These are phyloP conservation scores for Phenacoccus solenopsis DNA, from an alignment of 1,140 invertebrate genomes.

Conservation along the genomic window DNA sequence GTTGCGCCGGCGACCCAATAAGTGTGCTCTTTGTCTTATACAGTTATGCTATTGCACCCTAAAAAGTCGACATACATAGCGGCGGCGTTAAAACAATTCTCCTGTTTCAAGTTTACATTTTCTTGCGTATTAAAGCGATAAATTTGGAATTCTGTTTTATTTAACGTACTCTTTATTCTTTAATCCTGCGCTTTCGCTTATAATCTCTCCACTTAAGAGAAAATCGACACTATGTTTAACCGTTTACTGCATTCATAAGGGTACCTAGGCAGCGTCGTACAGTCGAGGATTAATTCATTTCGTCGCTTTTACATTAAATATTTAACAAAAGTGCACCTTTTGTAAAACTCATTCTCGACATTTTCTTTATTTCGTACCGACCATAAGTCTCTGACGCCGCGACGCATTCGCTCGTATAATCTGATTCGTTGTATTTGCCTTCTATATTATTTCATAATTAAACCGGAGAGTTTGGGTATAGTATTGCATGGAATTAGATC, in stretches of 20 bases:
- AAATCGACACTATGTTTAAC: background rate
- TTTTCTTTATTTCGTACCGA: no score
- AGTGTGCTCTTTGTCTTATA: background rate
- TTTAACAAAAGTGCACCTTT: background rate
- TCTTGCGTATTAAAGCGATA: conserved; percentile 1
- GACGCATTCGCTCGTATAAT: no score
- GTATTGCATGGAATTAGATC: no score
- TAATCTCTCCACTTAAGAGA: conserved; percentile 1
- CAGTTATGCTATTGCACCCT: background rate
- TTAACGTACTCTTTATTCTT: conserved; percentile 3
- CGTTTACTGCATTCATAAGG: background rate
- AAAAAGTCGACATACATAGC: background rate
- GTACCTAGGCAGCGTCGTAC: background rate
- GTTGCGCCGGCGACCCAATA: background rate
- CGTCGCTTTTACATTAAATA: background rate
- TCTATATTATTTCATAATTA: no score
- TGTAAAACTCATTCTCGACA: no score
- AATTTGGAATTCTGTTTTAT: background rate
- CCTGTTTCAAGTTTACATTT: background rate
- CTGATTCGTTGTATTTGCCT: no score
- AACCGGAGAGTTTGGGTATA: no score
- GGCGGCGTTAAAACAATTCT: background rate
- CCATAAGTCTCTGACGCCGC: no score
- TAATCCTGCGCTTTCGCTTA: background rate
- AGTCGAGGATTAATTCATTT: background rate